Base-by-base conservation (phyloP, 2,888 invertebrate genomes). In the Drosophila lutescens region DNA sequence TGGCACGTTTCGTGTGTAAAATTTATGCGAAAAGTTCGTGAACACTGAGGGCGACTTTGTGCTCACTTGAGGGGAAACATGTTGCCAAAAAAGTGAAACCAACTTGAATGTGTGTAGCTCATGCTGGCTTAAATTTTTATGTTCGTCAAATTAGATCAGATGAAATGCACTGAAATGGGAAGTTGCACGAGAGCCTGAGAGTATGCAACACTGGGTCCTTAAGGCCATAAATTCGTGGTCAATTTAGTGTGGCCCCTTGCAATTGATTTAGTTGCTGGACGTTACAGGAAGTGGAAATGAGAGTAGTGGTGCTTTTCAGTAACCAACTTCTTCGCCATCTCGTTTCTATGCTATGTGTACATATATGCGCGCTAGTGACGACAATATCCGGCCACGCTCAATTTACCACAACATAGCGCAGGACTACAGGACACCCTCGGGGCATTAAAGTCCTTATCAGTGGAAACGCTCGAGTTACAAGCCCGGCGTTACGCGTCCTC, bases 361-460 rank as follows among this genome's bases (percentile, higher is more conserved):
- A 30, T 30, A 0, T 30, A 30, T 30, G 53, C 68, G 36, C 34
- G 65, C 40, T 40, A 58, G 66, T 59, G 70, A 63, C 69, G 75
- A 78, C 78, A 87, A 79, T 87, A 74, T 84, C 79, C 79, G 62
- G 67, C 67, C 66, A 78, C 69, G 67, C 82, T 87, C 88, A 79
- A 81, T 79, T 85, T 77, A 79, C 72, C 78, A 59, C 77, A 80
- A 70, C 66, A 66, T 68, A 63, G 61, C 30, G 63, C 47, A 49
- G 23, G 54, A 49, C 57, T 26, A 26, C 26, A 26, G 26, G 54
- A 49, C 57, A 46, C 53, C 62, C 36, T 13, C 20, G 8, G 57
- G 58, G 30, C 84, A 81, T 81, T 74, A 86, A 86, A 80, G 77
- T 76, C 78, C 86, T 85, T 86, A 85, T 85, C 85, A 82, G 85